Evolutionary conservation across 35 echinoderm and acorn worm genomes (phyloP).

Genomic region (Amphiura filiformis): DNA sequence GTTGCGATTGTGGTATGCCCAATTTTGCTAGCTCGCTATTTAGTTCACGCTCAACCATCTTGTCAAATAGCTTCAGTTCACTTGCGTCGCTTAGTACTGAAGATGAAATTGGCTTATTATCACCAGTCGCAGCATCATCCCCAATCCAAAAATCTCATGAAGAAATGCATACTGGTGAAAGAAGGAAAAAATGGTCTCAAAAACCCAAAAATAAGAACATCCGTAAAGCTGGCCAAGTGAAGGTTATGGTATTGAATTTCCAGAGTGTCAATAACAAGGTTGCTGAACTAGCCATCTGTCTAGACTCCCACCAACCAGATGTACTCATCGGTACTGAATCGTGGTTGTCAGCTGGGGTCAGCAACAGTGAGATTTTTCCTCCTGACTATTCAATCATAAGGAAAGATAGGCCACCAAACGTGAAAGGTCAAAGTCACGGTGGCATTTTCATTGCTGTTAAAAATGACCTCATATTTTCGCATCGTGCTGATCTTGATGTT

Average conservation of each 20-base stretch:
- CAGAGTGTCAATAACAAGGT: constrained; percentile 19
- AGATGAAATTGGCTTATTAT: neutral
- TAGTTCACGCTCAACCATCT: neutral
- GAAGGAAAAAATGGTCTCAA: too few relatives aligned
- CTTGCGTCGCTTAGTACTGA: neutral
- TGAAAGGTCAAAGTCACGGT: neutral
- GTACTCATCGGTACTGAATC: constrained; percentile 26
- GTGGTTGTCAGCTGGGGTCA: neutral
- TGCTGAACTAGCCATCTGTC: neutral
- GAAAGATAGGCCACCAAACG: neutral
- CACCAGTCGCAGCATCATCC: neutral
- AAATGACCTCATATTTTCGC: neutral
- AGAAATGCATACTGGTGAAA: too few relatives aligned
- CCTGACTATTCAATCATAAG: neutral
- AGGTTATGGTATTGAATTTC: constrained; percentile 19
- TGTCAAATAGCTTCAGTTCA: neutral
- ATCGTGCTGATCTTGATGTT: neutral
- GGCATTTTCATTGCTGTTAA: neutral
- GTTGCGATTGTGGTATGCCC: constrained; percentile 15
- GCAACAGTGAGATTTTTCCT: neutral
- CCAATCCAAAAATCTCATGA: neutral
- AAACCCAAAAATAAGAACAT: neutral
- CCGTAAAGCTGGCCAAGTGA: neutral
- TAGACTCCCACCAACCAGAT: neutral
- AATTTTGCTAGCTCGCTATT: constrained; percentile 7